Evolutionary conservation across 2,113 vertebrate species (phyloP), one percentile per base, ranked within the genome.

Genomic region (Bagarius yarrelli): DNA sequence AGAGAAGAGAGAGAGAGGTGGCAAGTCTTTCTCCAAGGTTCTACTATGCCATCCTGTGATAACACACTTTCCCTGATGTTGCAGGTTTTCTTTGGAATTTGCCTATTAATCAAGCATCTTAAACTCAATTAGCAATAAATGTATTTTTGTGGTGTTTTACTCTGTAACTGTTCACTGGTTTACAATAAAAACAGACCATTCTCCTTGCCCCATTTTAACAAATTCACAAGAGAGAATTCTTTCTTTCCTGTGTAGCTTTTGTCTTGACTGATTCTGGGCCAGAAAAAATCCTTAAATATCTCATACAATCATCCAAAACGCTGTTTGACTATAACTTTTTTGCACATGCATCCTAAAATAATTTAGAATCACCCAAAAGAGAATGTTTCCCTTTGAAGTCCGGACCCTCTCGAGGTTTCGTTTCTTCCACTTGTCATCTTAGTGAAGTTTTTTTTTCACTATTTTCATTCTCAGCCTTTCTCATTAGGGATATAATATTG

Each of bases 51-150:
- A n/a, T 47, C 13, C 25, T 67, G 27, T 69, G 56, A 75, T 57
- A 63, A 63, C 44, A 55, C 56, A 75, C 69, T 27, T 59, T 53
- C 78, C 55, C 60, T 71, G 55, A 80, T 56, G 52, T 59, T 50
- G 55, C 12, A 79, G 78, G 32, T 4, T 36, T 50, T 63, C 57
- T 15, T 63, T 14, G 19, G 50, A 18, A 27, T 63, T 19, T 61
- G 40, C 57, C 59, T 76, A 47, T 12, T 47, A 40, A 47, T n/a
- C n/a, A 59, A 47, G 53, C 57, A 13, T 36, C 19, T 59, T 15
- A 40, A 18, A 60, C 19, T 19, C 36, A 40, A 34, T 32, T 6
- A 12, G 21, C 47, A 71, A 21, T 55, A 13, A 52, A 32, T 73
- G 55, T 14, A 11, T 55, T 55, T 21, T 55, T 6, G 47, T 30